These are phyloP conservation scores for Kradibia gibbosae DNA, from an alignment of 1,140 invertebrate genomes.

Conservation along the genomic window DNA sequence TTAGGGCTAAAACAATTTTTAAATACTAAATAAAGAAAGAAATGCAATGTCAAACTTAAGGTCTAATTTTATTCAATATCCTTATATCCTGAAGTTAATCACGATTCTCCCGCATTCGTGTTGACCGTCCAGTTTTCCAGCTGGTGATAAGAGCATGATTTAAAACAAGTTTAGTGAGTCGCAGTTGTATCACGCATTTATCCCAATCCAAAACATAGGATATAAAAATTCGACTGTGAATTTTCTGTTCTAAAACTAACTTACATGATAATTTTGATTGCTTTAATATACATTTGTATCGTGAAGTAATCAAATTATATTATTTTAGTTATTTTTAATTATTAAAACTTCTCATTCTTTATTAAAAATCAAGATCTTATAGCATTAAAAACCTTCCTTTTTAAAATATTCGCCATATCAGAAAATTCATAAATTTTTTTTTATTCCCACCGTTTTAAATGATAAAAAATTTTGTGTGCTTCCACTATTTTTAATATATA, in stretches of 20 bases:
- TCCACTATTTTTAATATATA: no score
- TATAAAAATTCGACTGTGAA: neutral
- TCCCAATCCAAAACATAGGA: neutral
- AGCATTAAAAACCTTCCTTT: no score
- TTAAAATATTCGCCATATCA: neutral
- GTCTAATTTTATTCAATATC: neutral
- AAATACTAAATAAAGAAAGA: neutral
- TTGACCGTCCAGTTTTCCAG: neutral
- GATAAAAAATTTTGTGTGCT: no score
- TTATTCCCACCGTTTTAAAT: no score
- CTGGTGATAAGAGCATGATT: slow-evolving; percentile 1
- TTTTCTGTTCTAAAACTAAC: neutral
- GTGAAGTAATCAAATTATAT: no score
- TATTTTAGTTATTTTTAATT: no score
- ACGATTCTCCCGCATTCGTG: neutral
- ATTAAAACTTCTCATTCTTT: no score
- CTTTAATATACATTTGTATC: neutral
- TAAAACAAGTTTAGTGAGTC: neutral
- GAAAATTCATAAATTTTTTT: no score
- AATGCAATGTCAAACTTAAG: neutral
- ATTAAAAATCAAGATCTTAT: no score
- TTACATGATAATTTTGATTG: neutral
- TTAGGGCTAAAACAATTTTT: neutral
- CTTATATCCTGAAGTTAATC: neutral
- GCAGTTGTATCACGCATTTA: neutral